A percentile compares a stretch with the other conserved stretches of the same genome.
These are phyloP conservation scores for Heliconius erato DNA, from an alignment of 2,888 invertebrate species.

Conservation along the genomic window DNA sequence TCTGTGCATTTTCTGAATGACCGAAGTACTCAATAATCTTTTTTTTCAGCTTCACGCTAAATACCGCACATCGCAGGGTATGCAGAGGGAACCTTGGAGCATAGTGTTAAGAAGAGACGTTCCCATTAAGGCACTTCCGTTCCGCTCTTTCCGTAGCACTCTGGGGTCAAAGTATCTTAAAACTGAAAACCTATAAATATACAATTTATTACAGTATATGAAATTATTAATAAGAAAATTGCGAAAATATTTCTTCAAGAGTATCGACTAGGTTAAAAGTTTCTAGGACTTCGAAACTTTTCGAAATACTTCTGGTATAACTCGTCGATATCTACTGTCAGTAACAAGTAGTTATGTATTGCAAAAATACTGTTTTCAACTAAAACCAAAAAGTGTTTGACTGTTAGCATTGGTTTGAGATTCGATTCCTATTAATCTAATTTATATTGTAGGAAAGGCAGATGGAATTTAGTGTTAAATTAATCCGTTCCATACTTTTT, in stretches of 20 bases:
- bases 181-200: too few species aligned
- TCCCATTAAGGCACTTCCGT: too few species aligned
- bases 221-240: slow-evolving; percentile 1
- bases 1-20: background rate
- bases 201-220: background rate
- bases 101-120: too few species aligned
- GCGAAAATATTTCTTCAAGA: background rate
- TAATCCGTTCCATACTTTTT: too few species aligned
- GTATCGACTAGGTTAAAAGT: background rate
- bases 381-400: background rate
- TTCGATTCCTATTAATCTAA: too few species aligned
- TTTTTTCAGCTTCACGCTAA: too few species aligned
- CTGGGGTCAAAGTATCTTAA: too few species aligned
- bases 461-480: too few species aligned
- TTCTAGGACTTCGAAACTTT: background rate
- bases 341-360: background rate
- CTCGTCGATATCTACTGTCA: background rate
- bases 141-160: too few species aligned
- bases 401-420: background rate
- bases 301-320: background rate
- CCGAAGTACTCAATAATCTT: background rate
- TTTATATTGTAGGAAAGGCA: too few species aligned
- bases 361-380: background rate
- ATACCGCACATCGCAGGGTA: too few species aligned
- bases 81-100: too few species aligned